These are phyloP conservation scores for Crenichthys baileyi DNA, from an alignment of 2,797 vertebrate genomes.

Conservation along the genomic window DNA sequence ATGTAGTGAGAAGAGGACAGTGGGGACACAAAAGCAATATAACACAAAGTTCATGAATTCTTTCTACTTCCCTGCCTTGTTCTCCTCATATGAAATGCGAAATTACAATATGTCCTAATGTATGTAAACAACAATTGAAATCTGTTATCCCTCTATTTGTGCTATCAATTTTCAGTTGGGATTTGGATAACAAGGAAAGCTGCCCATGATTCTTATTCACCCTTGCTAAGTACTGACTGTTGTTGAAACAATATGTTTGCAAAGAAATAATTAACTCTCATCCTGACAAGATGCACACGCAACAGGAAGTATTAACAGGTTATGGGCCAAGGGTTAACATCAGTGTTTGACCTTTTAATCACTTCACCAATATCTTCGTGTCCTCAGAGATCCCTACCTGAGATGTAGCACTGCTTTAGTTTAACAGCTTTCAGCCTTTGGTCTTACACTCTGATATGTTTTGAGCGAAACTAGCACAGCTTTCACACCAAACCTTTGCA, in stretches of 20 bases:
- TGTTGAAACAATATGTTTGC: slow-evolving; percentile 21
- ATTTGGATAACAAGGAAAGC: slow-evolving; percentile 31
- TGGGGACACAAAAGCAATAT: background rate
- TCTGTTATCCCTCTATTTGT: background rate
- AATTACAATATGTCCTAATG: background rate
- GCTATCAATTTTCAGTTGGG: background rate
- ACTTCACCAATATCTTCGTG: slow-evolving; percentile 15
- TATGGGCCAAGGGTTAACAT: slow-evolving; percentile 21
- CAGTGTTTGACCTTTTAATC: slow-evolving; percentile 24
- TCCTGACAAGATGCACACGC: background rate
- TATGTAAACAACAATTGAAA: background rate
- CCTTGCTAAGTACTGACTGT: slow-evolving; percentile 8
- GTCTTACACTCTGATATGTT: background rate
- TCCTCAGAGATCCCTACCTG: background rate
- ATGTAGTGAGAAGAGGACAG: background rate
- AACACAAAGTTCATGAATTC: background rate
- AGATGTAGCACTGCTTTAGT: slow-evolving; percentile 5
- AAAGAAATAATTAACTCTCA: slow-evolving; percentile 1
- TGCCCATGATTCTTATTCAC: slow-evolving; percentile 58
- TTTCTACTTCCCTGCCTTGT: background rate
- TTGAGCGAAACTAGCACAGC: background rate
- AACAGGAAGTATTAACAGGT: slow-evolving; percentile 9
- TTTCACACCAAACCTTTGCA: too few species aligned
- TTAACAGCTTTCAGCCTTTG: slow-evolving; percentile 18
- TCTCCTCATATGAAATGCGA: background rate